These are phyloP conservation scores for Chanos chanos DNA, from an alignment of 2,797 vertebrate genomes.

Conservation along the genomic window DNA sequence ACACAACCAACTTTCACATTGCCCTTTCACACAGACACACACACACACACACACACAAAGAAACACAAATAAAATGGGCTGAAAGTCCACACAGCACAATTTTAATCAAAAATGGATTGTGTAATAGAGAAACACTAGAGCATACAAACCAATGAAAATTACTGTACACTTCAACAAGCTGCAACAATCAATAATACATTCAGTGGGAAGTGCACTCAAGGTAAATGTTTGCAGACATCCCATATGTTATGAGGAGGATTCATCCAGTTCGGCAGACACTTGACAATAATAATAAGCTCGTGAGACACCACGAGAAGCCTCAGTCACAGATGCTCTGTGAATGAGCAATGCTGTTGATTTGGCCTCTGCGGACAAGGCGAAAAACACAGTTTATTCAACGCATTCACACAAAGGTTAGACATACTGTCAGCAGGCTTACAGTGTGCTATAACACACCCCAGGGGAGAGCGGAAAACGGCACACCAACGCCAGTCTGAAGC, in stretches of 20 bases:
- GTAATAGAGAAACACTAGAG: too few species aligned
- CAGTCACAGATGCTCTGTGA: neutral
- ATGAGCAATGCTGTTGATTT: neutral
- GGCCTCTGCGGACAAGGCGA: neutral
- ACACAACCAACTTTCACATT: too few species aligned
- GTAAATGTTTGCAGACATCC: neutral
- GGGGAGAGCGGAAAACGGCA: neutral
- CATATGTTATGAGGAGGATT: neutral
- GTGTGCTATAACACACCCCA: neutral
- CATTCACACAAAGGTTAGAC: conserved; percentile 2
- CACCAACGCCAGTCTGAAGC: conserved; percentile 3
- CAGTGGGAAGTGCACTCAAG: neutral
- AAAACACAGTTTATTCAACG: conserved; percentile 18
- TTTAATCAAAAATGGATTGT: too few species aligned
- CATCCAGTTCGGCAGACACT: neutral
- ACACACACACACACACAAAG: too few species aligned
- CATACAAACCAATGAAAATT: too few species aligned
- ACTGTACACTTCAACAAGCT: too few species aligned
- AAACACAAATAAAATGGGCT: too few species aligned
- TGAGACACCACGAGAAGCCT: too few species aligned
- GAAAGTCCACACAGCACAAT: too few species aligned
- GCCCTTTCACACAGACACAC: too few species aligned
- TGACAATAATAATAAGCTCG: conserved; percentile 1
- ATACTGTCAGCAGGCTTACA: conserved; percentile 4
- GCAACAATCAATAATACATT: too few species aligned